Conservation (phyloP, 2,113 vertebrate species). For the Siphamia tubifer region DNA sequence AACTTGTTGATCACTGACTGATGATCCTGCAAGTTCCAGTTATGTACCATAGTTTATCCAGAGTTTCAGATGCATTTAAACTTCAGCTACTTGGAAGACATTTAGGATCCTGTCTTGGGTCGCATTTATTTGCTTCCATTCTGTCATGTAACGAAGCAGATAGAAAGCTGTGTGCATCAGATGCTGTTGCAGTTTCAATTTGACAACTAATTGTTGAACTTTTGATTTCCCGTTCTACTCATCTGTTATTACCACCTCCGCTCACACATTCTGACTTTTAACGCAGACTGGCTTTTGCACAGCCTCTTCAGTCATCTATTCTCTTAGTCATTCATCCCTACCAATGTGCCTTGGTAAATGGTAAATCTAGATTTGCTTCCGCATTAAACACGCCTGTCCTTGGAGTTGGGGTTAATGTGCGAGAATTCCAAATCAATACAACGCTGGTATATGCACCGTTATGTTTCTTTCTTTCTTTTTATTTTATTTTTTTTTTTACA, state of each 20-base stretch:
- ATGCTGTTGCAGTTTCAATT: slow-evolving; percentile 18
- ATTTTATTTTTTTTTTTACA: too few relatives aligned
- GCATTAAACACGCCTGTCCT: slow-evolving; percentile 40
- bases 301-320: slow-evolving; percentile 37
- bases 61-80: slow-evolving; percentile 12
- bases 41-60: slow-evolving; percentile 29
- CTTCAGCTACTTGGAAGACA: slow-evolving; percentile 4
- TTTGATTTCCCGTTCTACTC: slow-evolving; percentile 23
- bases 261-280: slow-evolving; percentile 49
- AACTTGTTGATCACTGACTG: slow-evolving; percentile 78
- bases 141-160: slow-evolving; percentile 1
- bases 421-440: slow-evolving; percentile 50
- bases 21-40: neutral
- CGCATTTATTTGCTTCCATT: slow-evolving; percentile 23
- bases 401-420: slow-evolving; percentile 26
- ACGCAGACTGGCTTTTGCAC: slow-evolving; percentile 58
- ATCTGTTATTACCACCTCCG: slow-evolving; percentile 19
- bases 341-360: slow-evolving; percentile 83
- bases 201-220: slow-evolving; percentile 3
- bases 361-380: slow-evolving; percentile 72
- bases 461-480: too few relatives aligned
- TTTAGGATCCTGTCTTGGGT: slow-evolving; percentile 16
- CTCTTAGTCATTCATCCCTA: slow-evolving; percentile 63
- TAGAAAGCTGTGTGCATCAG: slow-evolving; percentile 11
- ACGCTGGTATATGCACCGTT: slow-evolving; percentile 71